These are phyloP conservation scores for Euleptes europaea DNA, from an alignment of 2,113 vertebrate genomes.

Conservation along the genomic window DNA sequence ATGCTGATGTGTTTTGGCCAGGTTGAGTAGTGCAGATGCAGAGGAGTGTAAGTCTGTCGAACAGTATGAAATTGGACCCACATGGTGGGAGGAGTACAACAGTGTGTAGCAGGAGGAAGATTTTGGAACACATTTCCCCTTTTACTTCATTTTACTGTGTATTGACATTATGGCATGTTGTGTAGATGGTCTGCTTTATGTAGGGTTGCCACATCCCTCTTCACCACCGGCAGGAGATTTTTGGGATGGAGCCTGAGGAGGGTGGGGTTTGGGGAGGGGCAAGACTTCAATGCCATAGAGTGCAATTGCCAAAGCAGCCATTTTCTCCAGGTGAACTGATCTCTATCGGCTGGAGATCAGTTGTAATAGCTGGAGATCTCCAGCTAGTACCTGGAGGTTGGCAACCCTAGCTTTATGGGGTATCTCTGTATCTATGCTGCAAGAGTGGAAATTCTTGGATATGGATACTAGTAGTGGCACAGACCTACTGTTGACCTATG, in stretches of 20 bases:
- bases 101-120: not conserved
- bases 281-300: too few relatives aligned
- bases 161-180: not conserved
- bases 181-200: not conserved
- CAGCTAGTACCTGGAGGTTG: too few relatives aligned
- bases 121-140: not conserved
- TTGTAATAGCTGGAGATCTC: too few relatives aligned
- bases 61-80: not conserved
- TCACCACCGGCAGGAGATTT: too few relatives aligned
- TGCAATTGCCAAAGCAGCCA: too few relatives aligned
- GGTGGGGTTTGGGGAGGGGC: too few relatives aligned
- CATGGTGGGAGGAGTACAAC: not conserved
- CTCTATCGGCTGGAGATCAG: too few relatives aligned
- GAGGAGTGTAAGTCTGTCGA: not conserved
- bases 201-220: too few relatives aligned
- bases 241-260: too few relatives aligned
- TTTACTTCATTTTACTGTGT: not conserved
- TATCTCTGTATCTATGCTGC: not conserved
- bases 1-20: not conserved
- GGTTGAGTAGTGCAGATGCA: not conserved
- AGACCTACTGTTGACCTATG: not conserved
- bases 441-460: too few relatives aligned
- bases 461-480: not conserved
- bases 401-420: not conserved
- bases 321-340: too few relatives aligned